Percentiles rank a stretch among this genome's conserved stretches.
These are phyloP conservation scores for Zele albiditarsus DNA, from an alignment of 2,888 invertebrate genomes.

Conservation along the genomic window DNA sequence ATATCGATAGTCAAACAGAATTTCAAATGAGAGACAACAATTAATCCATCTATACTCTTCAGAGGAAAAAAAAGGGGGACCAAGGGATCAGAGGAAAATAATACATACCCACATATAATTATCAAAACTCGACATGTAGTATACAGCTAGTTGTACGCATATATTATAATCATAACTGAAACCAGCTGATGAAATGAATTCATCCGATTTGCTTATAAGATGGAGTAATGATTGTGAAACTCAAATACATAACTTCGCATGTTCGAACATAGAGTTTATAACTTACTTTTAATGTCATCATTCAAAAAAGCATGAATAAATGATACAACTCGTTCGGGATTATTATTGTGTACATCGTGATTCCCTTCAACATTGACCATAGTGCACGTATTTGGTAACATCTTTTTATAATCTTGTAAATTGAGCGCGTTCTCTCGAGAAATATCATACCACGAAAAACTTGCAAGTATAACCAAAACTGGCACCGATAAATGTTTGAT, in stretches of 20 bases:
- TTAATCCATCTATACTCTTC: no score
- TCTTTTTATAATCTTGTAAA: constrained; percentile 14
- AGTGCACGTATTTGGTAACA: constrained; percentile 49
- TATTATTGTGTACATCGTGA: constrained; percentile 78
- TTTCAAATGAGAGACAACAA: no score
- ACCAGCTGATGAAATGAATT: no score
- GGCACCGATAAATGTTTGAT: constrained; percentile 47
- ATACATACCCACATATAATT: neutral
- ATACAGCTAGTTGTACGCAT: no score
- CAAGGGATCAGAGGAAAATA: no score
- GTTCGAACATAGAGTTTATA: constrained; percentile 50
- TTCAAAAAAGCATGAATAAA: constrained; percentile 74
- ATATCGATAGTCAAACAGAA: no score
- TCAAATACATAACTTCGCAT: no score
- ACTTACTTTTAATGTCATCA: constrained; percentile 50
- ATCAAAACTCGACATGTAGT: no score
- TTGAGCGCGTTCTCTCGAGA: neutral
- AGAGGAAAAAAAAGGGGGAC: no score
- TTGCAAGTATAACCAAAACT: constrained; percentile 48
- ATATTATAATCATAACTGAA: no score
- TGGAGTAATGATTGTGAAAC: no score
- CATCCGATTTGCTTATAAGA: no score
- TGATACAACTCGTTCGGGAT: constrained; percentile 76
- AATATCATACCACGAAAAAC: constrained; percentile 28
- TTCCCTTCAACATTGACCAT: constrained; percentile 73